phyloP scores from a whole-genome alignment of 30 jellyfish, hydroid and myxozoan genomes.

The Sanderia malayensis region DNA sequence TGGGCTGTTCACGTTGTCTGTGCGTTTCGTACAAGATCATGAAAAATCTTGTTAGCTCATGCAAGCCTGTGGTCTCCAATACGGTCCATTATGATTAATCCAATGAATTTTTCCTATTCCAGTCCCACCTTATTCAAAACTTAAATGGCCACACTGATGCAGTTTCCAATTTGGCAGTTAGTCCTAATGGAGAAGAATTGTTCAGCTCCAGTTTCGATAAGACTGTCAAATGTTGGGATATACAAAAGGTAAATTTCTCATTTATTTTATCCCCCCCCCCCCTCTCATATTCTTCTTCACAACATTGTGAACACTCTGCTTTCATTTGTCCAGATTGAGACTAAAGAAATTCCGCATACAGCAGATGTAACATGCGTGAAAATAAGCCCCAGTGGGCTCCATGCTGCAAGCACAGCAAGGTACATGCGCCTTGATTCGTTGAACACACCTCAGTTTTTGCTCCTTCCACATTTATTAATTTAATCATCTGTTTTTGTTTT shows the following conservation, averaged over 20 bases:
- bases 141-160: conserved; percentile 73
- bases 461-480: too few species aligned
- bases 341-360: conserved; percentile 5
- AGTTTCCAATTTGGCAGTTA: conserved; percentile 49
- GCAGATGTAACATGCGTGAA: neutral
- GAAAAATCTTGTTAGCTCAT: too few species aligned
- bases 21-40: too few species aligned
- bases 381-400: neutral
- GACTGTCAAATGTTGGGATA: conserved; percentile 65
- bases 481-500: neutral
- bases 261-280: neutral
- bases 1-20: too few species aligned
- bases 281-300: neutral
- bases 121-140: conserved; percentile 70
- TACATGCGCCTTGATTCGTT: neutral
- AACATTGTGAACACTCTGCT: neutral
- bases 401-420: conserved; percentile 6
- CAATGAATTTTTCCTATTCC: neutral
- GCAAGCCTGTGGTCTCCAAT: too few species aligned
- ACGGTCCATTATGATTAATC: too few species aligned
- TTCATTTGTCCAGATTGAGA: neutral
- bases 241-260: conserved; percentile 29
- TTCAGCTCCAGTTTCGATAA: conserved; percentile 66
- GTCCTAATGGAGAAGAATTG: conserved; percentile 51
- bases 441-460: too few species aligned